Evolutionary conservation across 2,888 invertebrate species (phyloP).

Genomic region (Mechanitis messenoides): DNA sequence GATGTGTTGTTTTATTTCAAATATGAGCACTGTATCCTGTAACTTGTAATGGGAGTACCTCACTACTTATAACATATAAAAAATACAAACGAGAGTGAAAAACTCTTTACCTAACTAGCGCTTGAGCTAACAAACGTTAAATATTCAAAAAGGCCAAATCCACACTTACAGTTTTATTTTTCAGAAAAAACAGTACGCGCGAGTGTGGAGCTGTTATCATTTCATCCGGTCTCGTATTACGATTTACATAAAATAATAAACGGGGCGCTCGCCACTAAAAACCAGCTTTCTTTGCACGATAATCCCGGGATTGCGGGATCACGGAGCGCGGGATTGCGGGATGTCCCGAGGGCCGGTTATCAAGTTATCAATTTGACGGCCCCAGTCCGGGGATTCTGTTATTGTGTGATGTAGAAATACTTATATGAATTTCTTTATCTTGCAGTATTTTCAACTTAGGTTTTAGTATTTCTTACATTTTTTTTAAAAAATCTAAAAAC

Average conservation of each 20-base stretch:
- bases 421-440: conserved; percentile 14
- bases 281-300: conserved; percentile 44
- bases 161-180: conserved; percentile 16
- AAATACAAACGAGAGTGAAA: background rate
- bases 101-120: conserved; percentile 6
- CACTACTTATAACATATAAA: background rate
- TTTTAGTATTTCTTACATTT: background rate
- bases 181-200: conserved; percentile 23
- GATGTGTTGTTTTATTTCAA: no score
- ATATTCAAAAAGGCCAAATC: conserved; percentile 19
- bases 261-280: conserved; percentile 40
- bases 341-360: conserved; percentile 50
- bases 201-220: conserved; percentile 45
- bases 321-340: conserved; percentile 29
- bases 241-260: conserved; percentile 62
- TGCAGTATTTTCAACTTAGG: conserved; percentile 5
- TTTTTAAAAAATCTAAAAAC: background rate
- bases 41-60: no score
- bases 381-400: conserved; percentile 35
- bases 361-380: conserved; percentile 67
- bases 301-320: conserved; percentile 43
- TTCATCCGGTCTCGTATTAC: conserved; percentile 48
- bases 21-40: no score
- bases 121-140: conserved; percentile 8
- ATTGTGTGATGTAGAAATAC: conserved; percentile 17